Conservation (phyloP, 2,113 vertebrate genomes). For the Chloebia gouldiae region DNA sequence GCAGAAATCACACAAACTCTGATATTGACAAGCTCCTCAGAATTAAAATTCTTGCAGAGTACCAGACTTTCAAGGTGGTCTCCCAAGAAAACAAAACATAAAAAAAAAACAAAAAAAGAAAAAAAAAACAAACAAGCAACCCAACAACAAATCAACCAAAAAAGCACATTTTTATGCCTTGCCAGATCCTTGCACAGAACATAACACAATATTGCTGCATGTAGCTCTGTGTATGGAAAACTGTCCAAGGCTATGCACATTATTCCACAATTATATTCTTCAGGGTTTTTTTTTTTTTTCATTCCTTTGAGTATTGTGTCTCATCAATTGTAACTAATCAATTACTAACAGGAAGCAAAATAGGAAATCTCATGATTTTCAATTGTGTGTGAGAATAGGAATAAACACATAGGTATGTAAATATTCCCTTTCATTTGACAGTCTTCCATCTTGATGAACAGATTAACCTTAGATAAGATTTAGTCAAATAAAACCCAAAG, state of each 20-base stretch:
- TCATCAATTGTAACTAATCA: background rate
- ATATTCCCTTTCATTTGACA: background rate
- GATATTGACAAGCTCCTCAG: background rate
- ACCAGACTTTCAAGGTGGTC: background rate
- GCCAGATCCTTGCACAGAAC: background rate
- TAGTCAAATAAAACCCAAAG: background rate
- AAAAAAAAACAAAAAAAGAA: background rate
- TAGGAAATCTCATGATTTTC: background rate
- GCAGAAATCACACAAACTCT: background rate
- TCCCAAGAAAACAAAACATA: background rate
- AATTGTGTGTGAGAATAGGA: background rate
- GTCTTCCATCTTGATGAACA: background rate
- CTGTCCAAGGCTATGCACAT: background rate
- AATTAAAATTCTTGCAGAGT: background rate
- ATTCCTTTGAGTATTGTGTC: background rate
- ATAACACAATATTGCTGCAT: background rate
- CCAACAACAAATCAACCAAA: background rate
- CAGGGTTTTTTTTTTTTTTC: background rate
- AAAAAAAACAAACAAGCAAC: too few species aligned
- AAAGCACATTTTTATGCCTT: background rate
- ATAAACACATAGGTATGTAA: background rate
- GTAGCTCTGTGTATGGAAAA: background rate
- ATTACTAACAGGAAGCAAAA: background rate
- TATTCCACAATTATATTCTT: background rate
- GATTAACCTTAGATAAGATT: background rate